Conservation (phyloP, 2,888 invertebrate genomes). For the Pharmacophagus antenor region DNA sequence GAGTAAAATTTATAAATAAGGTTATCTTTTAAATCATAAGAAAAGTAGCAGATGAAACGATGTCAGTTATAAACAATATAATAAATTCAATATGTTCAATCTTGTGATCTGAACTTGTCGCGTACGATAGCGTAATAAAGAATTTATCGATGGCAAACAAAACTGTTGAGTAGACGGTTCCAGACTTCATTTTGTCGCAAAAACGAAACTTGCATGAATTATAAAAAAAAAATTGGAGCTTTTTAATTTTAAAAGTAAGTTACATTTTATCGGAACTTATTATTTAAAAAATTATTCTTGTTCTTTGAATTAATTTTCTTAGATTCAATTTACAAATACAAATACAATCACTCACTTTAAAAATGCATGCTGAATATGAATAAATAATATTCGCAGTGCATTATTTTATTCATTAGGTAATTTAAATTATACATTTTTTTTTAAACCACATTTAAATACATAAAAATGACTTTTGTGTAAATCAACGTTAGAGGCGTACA, state of each 20-base stretch:
- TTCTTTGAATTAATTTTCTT: too few relatives aligned
- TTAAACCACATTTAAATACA: too few relatives aligned
- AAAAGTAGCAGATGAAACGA: neutral
- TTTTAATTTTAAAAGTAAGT: neutral
- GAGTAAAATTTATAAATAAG: neutral
- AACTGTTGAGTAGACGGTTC: constrained; percentile 10
- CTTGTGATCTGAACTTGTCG: constrained; percentile 11
- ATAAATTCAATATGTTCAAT: constrained; percentile 19
- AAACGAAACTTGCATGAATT: neutral
- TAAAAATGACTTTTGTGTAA: too few relatives aligned
- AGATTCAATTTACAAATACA: too few relatives aligned
- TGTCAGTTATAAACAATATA: neutral
- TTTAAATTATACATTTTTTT: too few relatives aligned
- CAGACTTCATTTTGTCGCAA: neutral
- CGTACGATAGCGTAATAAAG: constrained; percentile 21
- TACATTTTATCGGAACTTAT: too few relatives aligned
- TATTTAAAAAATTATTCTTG: too few relatives aligned
- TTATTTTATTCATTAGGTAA: too few relatives aligned
- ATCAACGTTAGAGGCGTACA: too few relatives aligned
- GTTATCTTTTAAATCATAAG: neutral
- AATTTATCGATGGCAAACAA: constrained; percentile 11
- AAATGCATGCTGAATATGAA: too few relatives aligned
- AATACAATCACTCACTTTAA: too few relatives aligned
- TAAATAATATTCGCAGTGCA: too few relatives aligned
- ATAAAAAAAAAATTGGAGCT: neutral